phyloP scores from a whole-genome alignment of 2,888 invertebrate genomes.

The Azorinus chamasolen region DNA sequence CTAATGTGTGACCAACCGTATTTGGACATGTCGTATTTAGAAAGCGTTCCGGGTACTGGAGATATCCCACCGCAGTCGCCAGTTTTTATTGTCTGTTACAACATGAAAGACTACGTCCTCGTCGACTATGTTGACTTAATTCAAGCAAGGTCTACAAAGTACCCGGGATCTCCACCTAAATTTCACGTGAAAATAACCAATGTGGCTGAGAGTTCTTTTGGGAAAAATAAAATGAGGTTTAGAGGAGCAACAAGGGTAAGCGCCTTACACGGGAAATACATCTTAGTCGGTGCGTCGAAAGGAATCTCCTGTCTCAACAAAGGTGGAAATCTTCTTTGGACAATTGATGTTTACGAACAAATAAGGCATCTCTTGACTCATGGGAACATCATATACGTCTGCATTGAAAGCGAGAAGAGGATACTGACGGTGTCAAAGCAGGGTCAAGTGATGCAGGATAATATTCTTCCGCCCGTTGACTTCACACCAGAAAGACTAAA shows the following conservation, averaged over 20 bases:
- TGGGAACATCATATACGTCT: constrained; percentile 35
- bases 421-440: constrained; percentile 47
- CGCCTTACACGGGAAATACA: constrained; percentile 25
- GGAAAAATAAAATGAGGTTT: constrained; percentile 38
- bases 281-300: constrained; percentile 41
- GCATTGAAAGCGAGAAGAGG: constrained; percentile 34
- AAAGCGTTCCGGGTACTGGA: constrained; percentile 25
- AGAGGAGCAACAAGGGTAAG: constrained; percentile 40
- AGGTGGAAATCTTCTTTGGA: constrained; percentile 53
- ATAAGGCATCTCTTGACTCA: constrained; percentile 33
- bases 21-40: constrained; percentile 48
- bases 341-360: constrained; percentile 38
- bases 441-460: constrained; percentile 55
- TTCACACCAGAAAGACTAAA: constrained; percentile 43
- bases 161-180: constrained; percentile 49
- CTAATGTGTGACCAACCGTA: constrained; percentile 25
- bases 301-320: constrained; percentile 53
- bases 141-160: constrained; percentile 42
- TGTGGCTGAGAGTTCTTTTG: constrained; percentile 43
- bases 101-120: constrained; percentile 12
- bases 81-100: constrained; percentile 49
- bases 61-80: constrained; percentile 46
- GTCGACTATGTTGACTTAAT: constrained; percentile 46
- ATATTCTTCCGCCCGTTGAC: constrained; percentile 46
- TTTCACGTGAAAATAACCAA: constrained; percentile 30